phyloP scores from a whole-genome alignment of 2,113 vertebrate genomes.

The Theropithecus gelada region DNA sequence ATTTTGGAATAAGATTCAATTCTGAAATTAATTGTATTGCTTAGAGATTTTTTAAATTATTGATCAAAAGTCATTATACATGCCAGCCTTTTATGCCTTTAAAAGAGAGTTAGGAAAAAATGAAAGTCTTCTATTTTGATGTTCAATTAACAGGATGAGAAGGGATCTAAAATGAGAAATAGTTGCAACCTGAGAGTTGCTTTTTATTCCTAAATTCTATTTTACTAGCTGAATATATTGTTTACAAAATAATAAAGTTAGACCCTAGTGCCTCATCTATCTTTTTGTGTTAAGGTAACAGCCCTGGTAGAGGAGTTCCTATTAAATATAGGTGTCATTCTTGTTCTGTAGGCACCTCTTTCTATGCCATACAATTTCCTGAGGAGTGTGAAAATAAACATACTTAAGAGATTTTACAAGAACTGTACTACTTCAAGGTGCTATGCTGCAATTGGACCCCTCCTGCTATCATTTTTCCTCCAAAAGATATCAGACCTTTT shows the following conservation, averaged over 20 bases:
- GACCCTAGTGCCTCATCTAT: neutral
- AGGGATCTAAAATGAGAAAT: conserved; percentile 51
- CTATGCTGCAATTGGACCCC: neutral
- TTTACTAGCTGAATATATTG: conserved; percentile 64
- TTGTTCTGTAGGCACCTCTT: neutral
- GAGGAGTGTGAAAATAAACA: conserved; percentile 44
- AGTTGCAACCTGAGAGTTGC: conserved; percentile 29
- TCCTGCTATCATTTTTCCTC: neutral
- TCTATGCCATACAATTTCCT: neutral
- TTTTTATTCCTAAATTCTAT: conserved; percentile 28
- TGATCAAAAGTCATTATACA: neutral
- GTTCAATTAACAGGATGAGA: conserved; percentile 63
- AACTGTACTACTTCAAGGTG: conserved; percentile 16
- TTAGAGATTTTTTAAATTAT: conserved; percentile 53
- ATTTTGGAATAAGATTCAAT: neutral
- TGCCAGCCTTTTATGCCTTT: conserved; percentile 24
- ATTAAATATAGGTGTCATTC: neutral
- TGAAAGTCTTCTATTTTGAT: conserved; percentile 47
- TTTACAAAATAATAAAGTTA: conserved; percentile 64
- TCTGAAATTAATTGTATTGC: neutral
- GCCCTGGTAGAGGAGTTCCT: neutral
- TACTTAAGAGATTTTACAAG: conserved; percentile 24
- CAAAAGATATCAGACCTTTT: neutral
- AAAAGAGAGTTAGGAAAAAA: conserved; percentile 32
- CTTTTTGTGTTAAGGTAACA: neutral